Percentiles rank a stretch among this genome's conserved stretches.
These are phyloP conservation scores for Pseudonaja textilis DNA, from an alignment of 2,113 vertebrate species.

Conservation along the genomic window DNA sequence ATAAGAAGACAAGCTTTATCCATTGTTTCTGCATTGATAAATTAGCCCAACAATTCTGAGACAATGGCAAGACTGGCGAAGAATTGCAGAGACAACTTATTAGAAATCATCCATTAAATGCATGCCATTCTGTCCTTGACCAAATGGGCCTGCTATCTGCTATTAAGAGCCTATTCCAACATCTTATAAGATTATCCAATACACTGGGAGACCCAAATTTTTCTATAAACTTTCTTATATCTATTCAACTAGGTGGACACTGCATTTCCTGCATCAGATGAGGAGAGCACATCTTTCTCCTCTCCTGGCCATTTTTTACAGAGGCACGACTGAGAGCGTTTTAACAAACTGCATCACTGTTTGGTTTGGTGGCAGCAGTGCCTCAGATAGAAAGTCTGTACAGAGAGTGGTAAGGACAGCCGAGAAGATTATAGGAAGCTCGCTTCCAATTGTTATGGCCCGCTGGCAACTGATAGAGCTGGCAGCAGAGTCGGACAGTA, in stretches of 20 bases:
- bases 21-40: not conserved
- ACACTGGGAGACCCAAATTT: not conserved
- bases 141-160: not conserved
- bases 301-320: too few relatives aligned
- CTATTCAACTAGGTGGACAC: not conserved
- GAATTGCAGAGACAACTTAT: not conserved
- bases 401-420: too few relatives aligned
- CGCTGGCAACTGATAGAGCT: too few relatives aligned
- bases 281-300: too few relatives aligned
- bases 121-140: not conserved
- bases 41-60: not conserved
- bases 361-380: too few relatives aligned
- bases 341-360: too few relatives aligned
- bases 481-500: too few relatives aligned
- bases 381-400: too few relatives aligned
- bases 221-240: not conserved
- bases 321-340: too few relatives aligned
- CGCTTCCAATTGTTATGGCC: too few relatives aligned
- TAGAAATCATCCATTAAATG: not conserved
- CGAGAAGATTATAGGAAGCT: too few relatives aligned
- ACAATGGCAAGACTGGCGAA: not conserved
- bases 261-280: too few relatives aligned
- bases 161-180: not conserved
- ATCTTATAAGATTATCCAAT: not conserved
- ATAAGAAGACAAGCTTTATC: not conserved